A percentile compares a stretch with the other conserved stretches of the same genome.
Conservation (phyloP, 2,888 invertebrate genomes). For the Synanthedon myopaeformis region DNA sequence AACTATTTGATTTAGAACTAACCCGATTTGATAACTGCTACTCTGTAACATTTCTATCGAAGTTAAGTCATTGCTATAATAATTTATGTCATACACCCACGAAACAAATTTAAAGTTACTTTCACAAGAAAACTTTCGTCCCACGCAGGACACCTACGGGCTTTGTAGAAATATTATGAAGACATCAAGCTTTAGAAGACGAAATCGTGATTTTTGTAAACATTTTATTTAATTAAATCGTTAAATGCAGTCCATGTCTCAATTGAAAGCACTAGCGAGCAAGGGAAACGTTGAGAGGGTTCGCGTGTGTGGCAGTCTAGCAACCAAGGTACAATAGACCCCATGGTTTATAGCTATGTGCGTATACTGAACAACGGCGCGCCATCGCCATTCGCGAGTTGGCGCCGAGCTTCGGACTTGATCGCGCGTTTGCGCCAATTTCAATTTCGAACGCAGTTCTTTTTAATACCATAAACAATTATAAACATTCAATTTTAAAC, state of each 20-base stretch:
- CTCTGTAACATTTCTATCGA: not conserved
- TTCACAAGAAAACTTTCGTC: conserved; percentile 8
- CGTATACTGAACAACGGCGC: conserved; percentile 30
- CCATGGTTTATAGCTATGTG: conserved; percentile 45
- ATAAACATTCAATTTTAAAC: conserved; percentile 11
- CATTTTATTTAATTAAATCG: too few species aligned
- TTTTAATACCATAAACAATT: conserved; percentile 10
- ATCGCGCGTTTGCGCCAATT: conserved; percentile 54
- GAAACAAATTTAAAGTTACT: conserved; percentile 11
- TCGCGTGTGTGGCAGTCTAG: conserved; percentile 62
- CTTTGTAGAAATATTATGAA: not conserved
- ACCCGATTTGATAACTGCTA: not conserved
- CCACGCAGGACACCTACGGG: conserved; percentile 5
- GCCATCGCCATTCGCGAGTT: conserved; percentile 49
- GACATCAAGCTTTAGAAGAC: not conserved
- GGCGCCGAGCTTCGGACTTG: conserved; percentile 55
- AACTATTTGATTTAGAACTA: conserved; percentile 2
- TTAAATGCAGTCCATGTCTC: too few species aligned
- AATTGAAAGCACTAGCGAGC: conserved; percentile 9
- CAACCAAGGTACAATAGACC: conserved; percentile 47
- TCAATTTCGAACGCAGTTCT: conserved; percentile 28
- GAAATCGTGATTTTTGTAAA: too few species aligned
- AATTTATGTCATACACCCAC: conserved; percentile 1
- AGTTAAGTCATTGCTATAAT: not conserved
- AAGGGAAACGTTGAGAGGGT: conserved; percentile 27